Evolutionary conservation across 1,140 invertebrate species (phyloP), one percentile per base, ranked within the genome.

Genomic region (Bombus haemorrhoidalis): DNA sequence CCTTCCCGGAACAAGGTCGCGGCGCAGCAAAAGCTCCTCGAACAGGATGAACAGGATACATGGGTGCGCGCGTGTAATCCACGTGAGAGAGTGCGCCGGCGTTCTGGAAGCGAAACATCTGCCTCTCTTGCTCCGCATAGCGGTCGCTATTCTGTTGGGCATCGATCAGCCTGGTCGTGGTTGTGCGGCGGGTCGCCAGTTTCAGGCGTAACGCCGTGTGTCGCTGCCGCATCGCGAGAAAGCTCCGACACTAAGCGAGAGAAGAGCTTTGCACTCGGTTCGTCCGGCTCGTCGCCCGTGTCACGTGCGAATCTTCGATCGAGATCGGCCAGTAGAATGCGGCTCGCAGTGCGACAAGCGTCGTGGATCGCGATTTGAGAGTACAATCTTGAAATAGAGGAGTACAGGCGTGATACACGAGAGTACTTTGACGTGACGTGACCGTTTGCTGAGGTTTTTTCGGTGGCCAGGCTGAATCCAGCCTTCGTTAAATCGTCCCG

Each of bases 81-180:
- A 89, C 86, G 88, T 87, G 89, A 90, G 85, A 90, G 73, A 77
- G 77, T 87, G 91, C 92, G 92, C 92, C 92, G 92, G 91, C 92
- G 92, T 92, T 86, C 86, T 87, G 86, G 82, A 71, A 86, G 37
- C 82, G 83, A 62, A 64, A 66, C 81, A 74, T 85, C 83, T 66
- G 73, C 68, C 88, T 87, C 88, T 77, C 89, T 85, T 68, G 84
- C 83, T 57, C 85, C 68, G 59, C 69, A 10, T 59, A 32, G 62
- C 71, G 62, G 80, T 73, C 71, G 85, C 77, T 86, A 86, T 88
- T 91, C 91, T 89, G 83, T 91, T 83, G 82, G 79, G 89, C 89
- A 92, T 92, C 91, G 91, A 92, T 92, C 91, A 91, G 88, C 86
- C 82, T 89, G 79, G 76, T 81, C 81, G 77, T 87, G 72, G 85